These are phyloP conservation scores for Ophion costatus DNA, from an alignment of 2,888 invertebrate species.

Conservation along the genomic window DNA sequence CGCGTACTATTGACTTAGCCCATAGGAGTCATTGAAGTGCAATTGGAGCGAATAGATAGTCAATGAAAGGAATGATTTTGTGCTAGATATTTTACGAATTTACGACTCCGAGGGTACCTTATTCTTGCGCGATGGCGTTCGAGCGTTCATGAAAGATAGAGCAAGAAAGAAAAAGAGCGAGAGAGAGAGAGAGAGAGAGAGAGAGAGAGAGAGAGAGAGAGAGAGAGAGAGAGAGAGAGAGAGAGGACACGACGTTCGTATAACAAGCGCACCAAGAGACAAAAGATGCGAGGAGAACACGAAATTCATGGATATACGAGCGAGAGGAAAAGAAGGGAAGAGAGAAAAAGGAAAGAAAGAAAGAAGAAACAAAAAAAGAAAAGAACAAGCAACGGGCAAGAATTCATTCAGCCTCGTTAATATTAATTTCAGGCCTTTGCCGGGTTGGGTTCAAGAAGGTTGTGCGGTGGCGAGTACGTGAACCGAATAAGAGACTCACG, in stretches of 20 bases:
- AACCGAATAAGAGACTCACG: slow-evolving; percentile 62
- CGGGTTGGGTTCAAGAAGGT: slow-evolving; percentile 69
- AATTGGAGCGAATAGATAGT: slow-evolving; percentile 50
- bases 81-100: slow-evolving; percentile 40
- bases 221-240: no score
- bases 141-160: neutral
- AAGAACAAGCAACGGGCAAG: slow-evolving; percentile 58
- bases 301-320: neutral
- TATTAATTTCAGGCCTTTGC: slow-evolving; percentile 69
- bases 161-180: neutral
- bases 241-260: neutral
- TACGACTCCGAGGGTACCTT: slow-evolving; percentile 3
- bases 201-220: neutral
- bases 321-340: neutral
- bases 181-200: neutral
- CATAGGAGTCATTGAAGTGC: slow-evolving; percentile 22
- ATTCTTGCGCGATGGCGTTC: neutral
- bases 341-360: slow-evolving; percentile 16
- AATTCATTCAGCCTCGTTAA: slow-evolving; percentile 69
- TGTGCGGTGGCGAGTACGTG: slow-evolving; percentile 66
- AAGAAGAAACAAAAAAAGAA: slow-evolving; percentile 28
- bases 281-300: slow-evolving; percentile 9
- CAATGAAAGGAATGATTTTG: slow-evolving; percentile 53
- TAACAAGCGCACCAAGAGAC: neutral
- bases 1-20: neutral